Base-by-base conservation (phyloP, 1,140 invertebrate genomes). In the Bombus superbus region DNA sequence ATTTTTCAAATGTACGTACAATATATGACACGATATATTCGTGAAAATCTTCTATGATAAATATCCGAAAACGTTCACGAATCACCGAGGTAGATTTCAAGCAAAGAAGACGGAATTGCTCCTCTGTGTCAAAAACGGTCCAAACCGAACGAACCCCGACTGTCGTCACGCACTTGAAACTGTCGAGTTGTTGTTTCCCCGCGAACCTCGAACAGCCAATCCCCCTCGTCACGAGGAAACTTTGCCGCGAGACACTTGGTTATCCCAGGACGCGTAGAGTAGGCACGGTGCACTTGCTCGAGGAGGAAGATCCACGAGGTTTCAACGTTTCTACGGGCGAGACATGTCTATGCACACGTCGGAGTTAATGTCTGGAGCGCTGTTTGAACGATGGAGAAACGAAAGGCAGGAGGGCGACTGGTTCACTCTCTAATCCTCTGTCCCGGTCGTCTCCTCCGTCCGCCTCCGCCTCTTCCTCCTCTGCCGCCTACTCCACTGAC, bases 321-420 rank as follows among this genome's bases (percentile, higher is more conserved):
- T 10, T 75, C 35, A 38, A 25, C 73, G 38, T 66, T 66, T n/a
- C 15, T 66, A 62, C 28, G 28, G 59, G 35, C 13, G 32, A 22
- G 66, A 62, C 68, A 76, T 62, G 22, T 40, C 25, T 15, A 40
- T 13, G 68, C 47, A 15, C 10, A n/a, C 18, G 28, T 40, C 28
- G 84, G 47, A 81, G 62, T 64, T 57, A 13, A n/a, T n/a, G 71
- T 69, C 79, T 85, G 68, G 83, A 84, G 83, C 57, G 68, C 71
- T 87, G 68, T 91, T 81, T 87, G 84, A 90, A 87, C 74, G 87
- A 89, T 62, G 81, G 83, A 84, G 89, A 91, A 89, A 80, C 86
- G 82, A 84, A 89, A 86, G 75, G 81, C 91, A 78, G 59, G 80
- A 90, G 89, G 84, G 86, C 88, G 86, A 88, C 89, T 90, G 88